Evolutionary conservation across 1,140 invertebrate species (phyloP), one percentile per base, ranked within the genome.

Genomic region (Drosophila tsacasi): DNA sequence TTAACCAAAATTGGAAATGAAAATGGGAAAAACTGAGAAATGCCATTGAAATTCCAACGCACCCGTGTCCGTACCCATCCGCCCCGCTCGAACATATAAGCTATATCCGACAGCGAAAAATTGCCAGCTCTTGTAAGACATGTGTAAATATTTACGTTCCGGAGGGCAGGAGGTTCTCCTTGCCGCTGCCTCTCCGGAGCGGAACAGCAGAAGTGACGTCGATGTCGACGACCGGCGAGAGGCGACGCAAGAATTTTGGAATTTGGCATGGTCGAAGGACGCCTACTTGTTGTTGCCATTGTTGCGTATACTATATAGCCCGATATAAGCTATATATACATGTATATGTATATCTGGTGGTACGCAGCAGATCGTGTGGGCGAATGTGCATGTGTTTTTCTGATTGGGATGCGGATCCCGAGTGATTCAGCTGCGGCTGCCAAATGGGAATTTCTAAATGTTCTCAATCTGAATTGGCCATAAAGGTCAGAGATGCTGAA

Each of bases 231-330:
- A 87, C 85, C 83, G 83, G 50, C 69, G 76, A 76, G 73, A 78
- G 79, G 77, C 83, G 85, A 84, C 83, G 83, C 83, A 87, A 87
- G 83, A 87, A 87, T 87, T 87, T 87, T 87, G 83, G 83, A 87
- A 87, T 87, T 89, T 84, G 83, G 84, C 83, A 89, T 84, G 84
- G 72, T 77, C 65, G 83, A 87, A 87, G 83, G 83, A 87, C 83
- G 84, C 85, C 84, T 61, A 84, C 73, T 58, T 80, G 76, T 83
- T 68, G 74, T 65, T 80, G 66, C 68, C 68, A 57, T 80, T 68
- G 50, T 76, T 80, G 59, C 55, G 50, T 40, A 39, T 27, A 60
- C 58, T 60, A 60, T 60, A 46, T 30, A 27, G 15, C 10, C 32
- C 32, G 37, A 57, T 44, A 64, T 27, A 40, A 50, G 47, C 30